These are phyloP conservation scores for Rutilus rutilus DNA, from an alignment of 2,113 vertebrate genomes.

Conservation along the genomic window DNA sequence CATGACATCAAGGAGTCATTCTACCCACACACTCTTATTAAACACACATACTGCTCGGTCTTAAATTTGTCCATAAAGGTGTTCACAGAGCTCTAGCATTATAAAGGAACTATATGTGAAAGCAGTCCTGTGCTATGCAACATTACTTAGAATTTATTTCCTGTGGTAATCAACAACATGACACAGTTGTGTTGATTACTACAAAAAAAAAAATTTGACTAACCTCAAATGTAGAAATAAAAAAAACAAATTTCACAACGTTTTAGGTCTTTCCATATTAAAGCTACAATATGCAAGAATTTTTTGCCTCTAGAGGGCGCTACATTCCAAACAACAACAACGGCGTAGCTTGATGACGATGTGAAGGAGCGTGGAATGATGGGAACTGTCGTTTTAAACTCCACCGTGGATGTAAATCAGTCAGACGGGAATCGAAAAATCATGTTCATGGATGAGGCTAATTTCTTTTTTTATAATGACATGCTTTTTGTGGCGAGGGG, in stretches of 20 bases:
- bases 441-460: too few relatives aligned
- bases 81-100: neutral
- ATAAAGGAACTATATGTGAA: neutral
- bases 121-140: neutral
- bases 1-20: slow-evolving; percentile 14
- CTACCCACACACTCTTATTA: slow-evolving; percentile 45
- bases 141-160: neutral
- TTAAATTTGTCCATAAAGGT: neutral
- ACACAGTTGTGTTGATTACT: neutral
- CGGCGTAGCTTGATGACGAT: too few relatives aligned
- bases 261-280: neutral
- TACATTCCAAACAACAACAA: too few relatives aligned
- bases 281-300: too few relatives aligned
- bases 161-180: neutral
- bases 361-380: too few relatives aligned
- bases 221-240: neutral
- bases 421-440: too few relatives aligned
- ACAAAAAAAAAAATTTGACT: neutral
- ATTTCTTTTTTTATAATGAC: too few relatives aligned
- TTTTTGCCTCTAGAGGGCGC: too few relatives aligned
- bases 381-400: too few relatives aligned
- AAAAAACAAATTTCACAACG: neutral
- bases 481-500: too few relatives aligned
- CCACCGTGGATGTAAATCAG: too few relatives aligned
- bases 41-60: neutral